Evolutionary conservation across 92 coral and sea anemone species (phyloP).

Genomic region (Virgularia gustaviana): DNA sequence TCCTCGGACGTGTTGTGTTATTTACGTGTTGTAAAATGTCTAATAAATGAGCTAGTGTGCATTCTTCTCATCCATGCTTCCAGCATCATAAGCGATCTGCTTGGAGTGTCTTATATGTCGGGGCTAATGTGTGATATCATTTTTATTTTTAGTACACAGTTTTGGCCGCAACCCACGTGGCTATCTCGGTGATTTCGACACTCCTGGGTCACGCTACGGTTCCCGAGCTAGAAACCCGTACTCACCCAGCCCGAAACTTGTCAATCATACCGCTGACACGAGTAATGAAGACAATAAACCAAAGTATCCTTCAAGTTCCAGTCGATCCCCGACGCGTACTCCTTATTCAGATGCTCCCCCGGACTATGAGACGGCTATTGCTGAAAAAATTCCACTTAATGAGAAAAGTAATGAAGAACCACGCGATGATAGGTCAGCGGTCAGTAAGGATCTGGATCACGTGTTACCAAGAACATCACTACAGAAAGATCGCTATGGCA

Average conservation of each 20-base stretch:
- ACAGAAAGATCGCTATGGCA: slow-evolving; percentile 20
- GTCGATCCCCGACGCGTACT: slow-evolving; percentile 6
- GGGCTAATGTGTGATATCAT: neutral
- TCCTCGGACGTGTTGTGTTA: no score
- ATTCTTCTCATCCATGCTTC: no score
- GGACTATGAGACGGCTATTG: slow-evolving; percentile 34
- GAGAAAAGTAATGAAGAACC: neutral
- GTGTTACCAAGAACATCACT: neutral
- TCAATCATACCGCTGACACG: neutral
- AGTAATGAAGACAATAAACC: slow-evolving; percentile 21
- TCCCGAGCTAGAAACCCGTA: slow-evolving; percentile 14
- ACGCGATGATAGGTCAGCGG: neutral
- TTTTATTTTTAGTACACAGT: slow-evolving; percentile 6
- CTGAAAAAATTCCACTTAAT: slow-evolving; percentile 6
- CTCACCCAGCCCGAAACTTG: slow-evolving; percentile 18
- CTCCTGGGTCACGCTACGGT: slow-evolving; percentile 16
- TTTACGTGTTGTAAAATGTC: no score
- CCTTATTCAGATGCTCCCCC: slow-evolving; percentile 36
- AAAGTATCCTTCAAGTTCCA: neutral
- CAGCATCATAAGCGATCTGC: no score
- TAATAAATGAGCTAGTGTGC: no score
- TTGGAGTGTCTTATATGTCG: no score
- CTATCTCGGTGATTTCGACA: slow-evolving; percentile 16
- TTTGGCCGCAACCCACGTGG: slow-evolving; percentile 7
- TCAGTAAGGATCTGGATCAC: neutral